Evolutionary conservation across 1,140 invertebrate genomes (phyloP), one percentile per base, ranked within the genome.

Genomic region (Lysiphlebus fabarum): DNA sequence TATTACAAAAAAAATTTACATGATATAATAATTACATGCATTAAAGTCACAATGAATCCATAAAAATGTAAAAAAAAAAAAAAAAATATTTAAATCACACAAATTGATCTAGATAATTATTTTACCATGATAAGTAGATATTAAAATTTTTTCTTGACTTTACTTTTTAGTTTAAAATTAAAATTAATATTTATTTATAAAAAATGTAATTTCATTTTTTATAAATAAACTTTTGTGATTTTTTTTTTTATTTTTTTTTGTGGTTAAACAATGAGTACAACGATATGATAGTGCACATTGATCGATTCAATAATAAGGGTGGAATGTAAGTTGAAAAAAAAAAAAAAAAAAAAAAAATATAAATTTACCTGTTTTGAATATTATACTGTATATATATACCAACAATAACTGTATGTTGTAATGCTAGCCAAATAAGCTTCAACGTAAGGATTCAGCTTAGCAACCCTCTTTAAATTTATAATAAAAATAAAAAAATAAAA

Each of bases 401-500:
- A 26, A 26, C 17, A 26, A 26, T 26, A 26, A 26, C 17, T 26
- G 65, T 70, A 57, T 62, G 63, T 64, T 67, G 76, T 79, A 79
- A 78, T 69, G 72, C 66, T 77, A 79, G 75, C 69, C 72, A 72
- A 71, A 70, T 79, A 79, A 79, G 76, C 77, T 78, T 65, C 69
- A 61, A 10, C 43, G 63, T 64, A 69, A 68, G 75, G 71, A 68
- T 79, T 78, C 76, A 65, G 76, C 72, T 77, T 78, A 78, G 66
- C 72, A 67, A 69, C 68, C 70, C 61, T 63, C 71, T 65, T 73
- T 69, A 73, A 72, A 73, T 74, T 76, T 72, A 55, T 66, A 26
- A 26, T 26, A 26, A 26, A 26, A 26, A 26, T 2, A 26, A 26
- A 26, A 26, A 26, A 26, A 26, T 36, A 36, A 8, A n/a, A 37